Conservation (phyloP, 2,797 vertebrate genomes). For the Geotrypetes seraphini region DNA sequence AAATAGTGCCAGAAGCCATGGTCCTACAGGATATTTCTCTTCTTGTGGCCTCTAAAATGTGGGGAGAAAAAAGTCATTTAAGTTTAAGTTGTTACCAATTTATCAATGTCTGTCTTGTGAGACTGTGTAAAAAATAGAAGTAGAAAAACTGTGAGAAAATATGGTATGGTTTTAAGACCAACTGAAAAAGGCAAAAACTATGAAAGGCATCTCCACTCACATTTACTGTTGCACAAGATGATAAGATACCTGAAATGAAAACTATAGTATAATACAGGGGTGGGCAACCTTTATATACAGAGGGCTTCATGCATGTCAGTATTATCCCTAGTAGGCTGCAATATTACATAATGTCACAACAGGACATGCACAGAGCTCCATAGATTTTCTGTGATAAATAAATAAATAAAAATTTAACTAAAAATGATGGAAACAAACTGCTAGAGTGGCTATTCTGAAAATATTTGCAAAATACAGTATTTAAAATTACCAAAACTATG, state of each 20-base stretch:
- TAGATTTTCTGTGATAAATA: too few species aligned
- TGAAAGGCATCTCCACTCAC: neutral
- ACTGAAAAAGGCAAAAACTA: neutral
- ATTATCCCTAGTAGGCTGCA: too few species aligned
- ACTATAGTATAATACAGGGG: neutral
- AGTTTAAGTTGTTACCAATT: neutral
- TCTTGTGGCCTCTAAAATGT: conserved; percentile 48
- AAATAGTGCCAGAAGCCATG: conserved; percentile 52
- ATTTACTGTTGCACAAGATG: conserved; percentile 1
- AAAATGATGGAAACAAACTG: too few species aligned
- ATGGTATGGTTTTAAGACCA: conserved; percentile 21
- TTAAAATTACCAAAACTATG: too few species aligned
- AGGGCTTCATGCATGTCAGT: too few species aligned
- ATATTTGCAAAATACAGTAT: too few species aligned
- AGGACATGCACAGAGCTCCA: too few species aligned
- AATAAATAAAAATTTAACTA: too few species aligned
- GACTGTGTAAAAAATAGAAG: conserved; percentile 2
- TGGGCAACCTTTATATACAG: too few species aligned
- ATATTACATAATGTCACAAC: too few species aligned
- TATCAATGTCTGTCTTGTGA: conserved; percentile 1
- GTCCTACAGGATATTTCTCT: conserved; percentile 53
- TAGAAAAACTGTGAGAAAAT: conserved; percentile 29
- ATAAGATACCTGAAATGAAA: conserved; percentile 11
- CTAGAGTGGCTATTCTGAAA: too few species aligned
- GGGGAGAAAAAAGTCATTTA: conserved; percentile 16